Conservation (phyloP, 2,888 invertebrate species). For the Tridacna crocea region DNA sequence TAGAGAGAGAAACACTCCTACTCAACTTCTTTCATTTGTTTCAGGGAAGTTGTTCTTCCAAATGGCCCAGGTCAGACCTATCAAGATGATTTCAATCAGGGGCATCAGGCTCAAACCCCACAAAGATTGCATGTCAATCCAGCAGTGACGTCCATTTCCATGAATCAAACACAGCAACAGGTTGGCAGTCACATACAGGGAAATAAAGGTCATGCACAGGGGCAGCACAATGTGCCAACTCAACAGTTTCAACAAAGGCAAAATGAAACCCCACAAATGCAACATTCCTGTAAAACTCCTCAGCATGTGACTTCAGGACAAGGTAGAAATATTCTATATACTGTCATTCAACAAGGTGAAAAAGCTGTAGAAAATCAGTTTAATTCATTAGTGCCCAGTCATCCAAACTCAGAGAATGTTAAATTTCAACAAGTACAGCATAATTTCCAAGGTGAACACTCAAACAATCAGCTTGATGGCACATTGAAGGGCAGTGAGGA, state of each 20-base stretch:
- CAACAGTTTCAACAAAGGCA: conserved; percentile 9
- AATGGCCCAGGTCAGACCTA: conserved; percentile 1
- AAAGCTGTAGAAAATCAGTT: not conserved
- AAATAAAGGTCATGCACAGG: not conserved
- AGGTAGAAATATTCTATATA: conserved; percentile 12
- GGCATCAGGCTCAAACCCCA: not conserved
- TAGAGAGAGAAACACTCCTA: too few relatives aligned
- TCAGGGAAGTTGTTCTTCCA: conserved; percentile 4
- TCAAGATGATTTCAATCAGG: not conserved
- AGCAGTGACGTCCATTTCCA: not conserved
- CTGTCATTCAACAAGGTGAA: not conserved
- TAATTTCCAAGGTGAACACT: not conserved
- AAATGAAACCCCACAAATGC: not conserved
- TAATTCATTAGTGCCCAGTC: not conserved
- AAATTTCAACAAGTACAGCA: conserved; percentile 1
- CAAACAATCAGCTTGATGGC: not conserved
- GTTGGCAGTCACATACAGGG: not conserved
- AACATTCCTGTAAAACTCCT: conserved; percentile 6
- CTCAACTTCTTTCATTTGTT: not conserved
- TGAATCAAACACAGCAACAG: conserved; percentile 8
- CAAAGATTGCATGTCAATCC: not conserved
- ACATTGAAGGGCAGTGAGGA: not conserved
- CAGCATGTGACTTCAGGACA: not conserved
- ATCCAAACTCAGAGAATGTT: not conserved
- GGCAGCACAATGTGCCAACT: conserved; percentile 15